A percentile compares a stretch with the other conserved stretches of the same genome.
These are phyloP conservation scores for Omphaloscelis lunosa DNA, from an alignment of 2,888 invertebrate species.

Conservation along the genomic window DNA sequence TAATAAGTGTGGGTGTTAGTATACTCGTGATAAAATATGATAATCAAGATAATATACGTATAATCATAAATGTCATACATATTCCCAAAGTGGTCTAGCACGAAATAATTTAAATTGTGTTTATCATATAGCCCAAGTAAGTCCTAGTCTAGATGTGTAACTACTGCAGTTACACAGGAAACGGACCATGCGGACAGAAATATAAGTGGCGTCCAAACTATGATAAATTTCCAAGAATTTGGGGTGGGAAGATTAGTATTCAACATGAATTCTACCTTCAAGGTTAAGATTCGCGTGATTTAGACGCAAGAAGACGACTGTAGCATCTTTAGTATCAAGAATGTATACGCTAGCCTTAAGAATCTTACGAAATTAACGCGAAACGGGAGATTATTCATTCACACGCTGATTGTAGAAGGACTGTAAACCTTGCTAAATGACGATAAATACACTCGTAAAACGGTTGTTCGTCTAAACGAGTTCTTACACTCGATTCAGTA, in stretches of 20 bases:
- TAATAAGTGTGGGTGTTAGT: constrained; percentile 48
- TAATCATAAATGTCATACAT: constrained; percentile 48
- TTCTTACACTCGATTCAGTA: constrained; percentile 30
- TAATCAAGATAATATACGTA: constrained; percentile 58
- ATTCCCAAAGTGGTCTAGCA: constrained; percentile 51
- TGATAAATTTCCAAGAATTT: constrained; percentile 47
- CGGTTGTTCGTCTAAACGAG: constrained; percentile 23
- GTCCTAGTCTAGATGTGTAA: constrained; percentile 13
- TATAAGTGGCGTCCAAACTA: constrained; percentile 3
- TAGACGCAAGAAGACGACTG: constrained; percentile 28
- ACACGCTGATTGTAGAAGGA: constrained; percentile 11
- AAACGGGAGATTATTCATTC: constrained; percentile 27
- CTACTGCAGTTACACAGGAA: constrained; percentile 14
- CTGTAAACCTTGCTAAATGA: constrained; percentile 10
- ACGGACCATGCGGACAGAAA: constrained; percentile 9
- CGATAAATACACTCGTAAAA: constrained; percentile 32
- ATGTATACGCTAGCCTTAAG: constrained; percentile 12
- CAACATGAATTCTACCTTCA: constrained; percentile 21
- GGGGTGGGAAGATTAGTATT: constrained; percentile 42
- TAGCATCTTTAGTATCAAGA: constrained; percentile 25
- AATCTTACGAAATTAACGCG: constrained; percentile 28
- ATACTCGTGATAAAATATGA: constrained; percentile 54
- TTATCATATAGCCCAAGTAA: constrained; percentile 17
- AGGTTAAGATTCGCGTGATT: constrained; percentile 39
- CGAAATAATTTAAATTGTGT: constrained; percentile 48